Evolutionary conservation across 2,888 invertebrate genomes (phyloP).

Genomic region (Zaprionus lineosus): DNA sequence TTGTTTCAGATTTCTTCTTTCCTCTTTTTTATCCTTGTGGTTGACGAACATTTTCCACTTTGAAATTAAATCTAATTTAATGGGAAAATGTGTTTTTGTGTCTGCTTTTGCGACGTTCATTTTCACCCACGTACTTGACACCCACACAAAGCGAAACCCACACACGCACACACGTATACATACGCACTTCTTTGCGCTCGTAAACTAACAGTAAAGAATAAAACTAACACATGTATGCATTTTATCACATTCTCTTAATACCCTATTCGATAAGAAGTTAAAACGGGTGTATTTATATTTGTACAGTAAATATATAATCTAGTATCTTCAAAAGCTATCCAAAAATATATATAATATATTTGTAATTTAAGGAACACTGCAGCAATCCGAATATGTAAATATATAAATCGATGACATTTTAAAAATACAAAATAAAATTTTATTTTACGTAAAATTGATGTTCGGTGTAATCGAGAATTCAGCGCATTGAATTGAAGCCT

Average conservation of each 20-base stretch:
- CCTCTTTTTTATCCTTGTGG: not conserved
- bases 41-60: slow-evolving; percentile 33
- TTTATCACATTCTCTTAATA: slow-evolving; percentile 28
- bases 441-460: too few species aligned
- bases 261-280: not conserved
- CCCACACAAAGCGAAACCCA: not conserved
- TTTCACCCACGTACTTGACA: slow-evolving; percentile 4
- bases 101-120: slow-evolving; percentile 1
- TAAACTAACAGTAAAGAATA: slow-evolving; percentile 22
- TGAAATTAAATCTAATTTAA: slow-evolving; percentile 66
- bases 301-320: too few species aligned
- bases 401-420: too few species aligned
- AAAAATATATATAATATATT: too few species aligned
- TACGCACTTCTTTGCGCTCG: not conserved
- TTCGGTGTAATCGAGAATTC: too few species aligned
- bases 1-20: too few species aligned
- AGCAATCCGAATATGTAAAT: too few species aligned
- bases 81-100: slow-evolving; percentile 44
- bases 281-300: not conserved
- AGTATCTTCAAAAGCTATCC: too few species aligned
- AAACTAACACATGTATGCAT: slow-evolving; percentile 52
- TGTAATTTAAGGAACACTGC: too few species aligned
- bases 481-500: too few species aligned
- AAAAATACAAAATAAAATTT: too few species aligned
- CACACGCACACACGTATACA: slow-evolving; percentile 1